These are phyloP conservation scores for Drosophila azteca DNA, from an alignment of 1,140 invertebrate genomes.

Conservation along the genomic window DNA sequence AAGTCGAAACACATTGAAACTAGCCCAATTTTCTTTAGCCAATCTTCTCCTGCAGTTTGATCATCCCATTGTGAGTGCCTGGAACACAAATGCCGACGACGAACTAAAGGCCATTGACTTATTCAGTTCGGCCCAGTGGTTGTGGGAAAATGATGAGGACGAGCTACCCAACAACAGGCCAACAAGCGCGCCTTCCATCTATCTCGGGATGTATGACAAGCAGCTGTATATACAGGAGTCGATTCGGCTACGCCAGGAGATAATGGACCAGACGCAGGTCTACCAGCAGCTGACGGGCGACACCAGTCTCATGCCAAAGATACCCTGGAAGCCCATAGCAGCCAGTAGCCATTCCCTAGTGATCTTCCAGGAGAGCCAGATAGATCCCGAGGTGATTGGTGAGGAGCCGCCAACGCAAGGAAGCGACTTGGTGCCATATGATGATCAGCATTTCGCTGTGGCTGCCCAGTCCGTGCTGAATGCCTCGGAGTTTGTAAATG, in stretches of 20 bases:
- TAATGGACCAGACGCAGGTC: constrained; percentile 63
- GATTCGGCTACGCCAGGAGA: constrained; percentile 79
- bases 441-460: constrained; percentile 76
- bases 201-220: constrained; percentile 93
- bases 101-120: constrained; percentile 90
- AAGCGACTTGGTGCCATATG: constrained; percentile 68
- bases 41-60: constrained; percentile 86
- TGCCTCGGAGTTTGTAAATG: constrained; percentile 89
- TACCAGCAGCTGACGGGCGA: constrained; percentile 81
- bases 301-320: constrained; percentile 81
- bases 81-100: constrained; percentile 87
- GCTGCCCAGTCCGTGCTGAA: constrained; percentile 88
- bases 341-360: constrained; percentile 82
- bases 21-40: background rate
- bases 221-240: constrained; percentile 89
- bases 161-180: constrained; percentile 21
- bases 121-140: constrained; percentile 86
- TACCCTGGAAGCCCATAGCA: constrained; percentile 90
- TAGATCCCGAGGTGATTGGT: constrained; percentile 36
- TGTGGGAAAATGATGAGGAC: constrained; percentile 73
- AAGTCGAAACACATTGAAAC: constrained; percentile 8
- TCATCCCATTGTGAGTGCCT: constrained; percentile 93
- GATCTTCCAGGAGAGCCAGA: constrained; percentile 71
- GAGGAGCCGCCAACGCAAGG: constrained; percentile 38
- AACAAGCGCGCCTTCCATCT: constrained; percentile 87